Percentiles rank a stretch among this genome's conserved stretches.
Conservation (phyloP, 1,140 invertebrate genomes). For the Psix sp. region DNA sequence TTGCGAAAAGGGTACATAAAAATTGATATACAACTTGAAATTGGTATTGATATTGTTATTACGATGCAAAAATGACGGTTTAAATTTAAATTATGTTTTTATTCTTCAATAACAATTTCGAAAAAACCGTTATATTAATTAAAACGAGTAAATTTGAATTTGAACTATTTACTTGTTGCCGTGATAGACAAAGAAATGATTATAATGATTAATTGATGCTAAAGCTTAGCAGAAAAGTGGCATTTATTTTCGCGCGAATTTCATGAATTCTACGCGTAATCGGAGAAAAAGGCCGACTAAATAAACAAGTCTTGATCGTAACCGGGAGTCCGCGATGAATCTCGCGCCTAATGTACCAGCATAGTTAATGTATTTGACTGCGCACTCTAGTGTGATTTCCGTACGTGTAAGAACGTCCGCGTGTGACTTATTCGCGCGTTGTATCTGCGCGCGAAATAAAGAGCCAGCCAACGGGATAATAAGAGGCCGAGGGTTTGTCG, state of each 20-base stretch:
- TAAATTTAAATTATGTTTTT: too few relatives aligned
- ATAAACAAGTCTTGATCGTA: slow-evolving; percentile 34
- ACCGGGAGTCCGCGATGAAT: slow-evolving; percentile 44
- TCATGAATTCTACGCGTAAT: slow-evolving; percentile 37
- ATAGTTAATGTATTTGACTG: slow-evolving; percentile 42
- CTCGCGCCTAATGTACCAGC: slow-evolving; percentile 41
- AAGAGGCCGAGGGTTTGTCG: slow-evolving; percentile 63
- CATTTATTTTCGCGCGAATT: slow-evolving; percentile 27
- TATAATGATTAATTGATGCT: too few relatives aligned
- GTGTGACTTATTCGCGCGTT: slow-evolving; percentile 48
- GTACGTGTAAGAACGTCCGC: slow-evolving; percentile 39
- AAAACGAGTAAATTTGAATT: too few relatives aligned
- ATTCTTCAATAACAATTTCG: too few relatives aligned
- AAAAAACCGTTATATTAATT: too few relatives aligned
- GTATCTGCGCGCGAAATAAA: slow-evolving; percentile 49
- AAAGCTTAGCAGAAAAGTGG: slow-evolving; percentile 12
- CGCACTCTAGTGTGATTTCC: slow-evolving; percentile 39
- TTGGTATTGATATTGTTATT: too few relatives aligned
- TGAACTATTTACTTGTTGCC: too few relatives aligned
- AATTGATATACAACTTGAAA: too few relatives aligned
- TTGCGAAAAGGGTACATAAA: too few relatives aligned
- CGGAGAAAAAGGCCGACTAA: slow-evolving; percentile 33
- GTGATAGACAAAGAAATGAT: too few relatives aligned
- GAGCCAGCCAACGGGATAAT: slow-evolving; percentile 49
- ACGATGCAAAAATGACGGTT: too few relatives aligned